Evolutionary conservation across 2,888 invertebrate species (phyloP).

Genomic region (Carterocephalus palaemon): DNA sequence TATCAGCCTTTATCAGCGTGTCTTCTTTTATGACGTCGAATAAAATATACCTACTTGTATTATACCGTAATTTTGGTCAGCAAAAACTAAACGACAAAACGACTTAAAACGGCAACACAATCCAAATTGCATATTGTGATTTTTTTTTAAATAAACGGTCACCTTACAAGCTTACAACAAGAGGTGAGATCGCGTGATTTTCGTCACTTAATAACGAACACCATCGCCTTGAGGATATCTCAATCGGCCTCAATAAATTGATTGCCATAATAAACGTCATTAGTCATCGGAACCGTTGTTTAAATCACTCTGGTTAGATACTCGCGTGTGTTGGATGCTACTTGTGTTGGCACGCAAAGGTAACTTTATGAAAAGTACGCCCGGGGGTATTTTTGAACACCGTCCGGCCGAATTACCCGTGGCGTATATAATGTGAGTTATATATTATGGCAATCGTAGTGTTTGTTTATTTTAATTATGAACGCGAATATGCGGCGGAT

Average conservation of each 20-base stretch:
- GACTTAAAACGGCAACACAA: too few species aligned
- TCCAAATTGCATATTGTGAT: slow-evolving; percentile 50
- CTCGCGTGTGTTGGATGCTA: slow-evolving; percentile 63
- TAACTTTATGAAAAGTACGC: slow-evolving; percentile 37
- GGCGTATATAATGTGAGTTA: slow-evolving; percentile 31
- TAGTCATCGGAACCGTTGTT: slow-evolving; percentile 64
- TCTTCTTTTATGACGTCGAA: too few species aligned
- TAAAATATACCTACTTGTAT: too few species aligned
- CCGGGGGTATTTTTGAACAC: slow-evolving; percentile 36
- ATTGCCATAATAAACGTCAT: slow-evolving; percentile 72
- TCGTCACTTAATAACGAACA: slow-evolving; percentile 60
- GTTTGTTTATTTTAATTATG: too few species aligned
- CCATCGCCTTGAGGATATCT: slow-evolving; percentile 60
- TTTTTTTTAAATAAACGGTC: slow-evolving; percentile 45
- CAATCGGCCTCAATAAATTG: slow-evolving; percentile 71
- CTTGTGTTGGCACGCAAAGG: slow-evolving; percentile 65
- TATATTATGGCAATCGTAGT: too few species aligned
- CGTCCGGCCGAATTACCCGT: slow-evolving; percentile 32
- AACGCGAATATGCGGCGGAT: too few species aligned
- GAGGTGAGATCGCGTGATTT: slow-evolving; percentile 53
- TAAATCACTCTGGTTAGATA: slow-evolving; percentile 58
- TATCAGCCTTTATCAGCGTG: too few species aligned
- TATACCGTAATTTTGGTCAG: too few species aligned
- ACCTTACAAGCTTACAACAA: slow-evolving; percentile 31
- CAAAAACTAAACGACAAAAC: too few species aligned